phyloP scores from a whole-genome alignment of 2,888 invertebrate species.

The Xanthorhoe designata region DNA sequence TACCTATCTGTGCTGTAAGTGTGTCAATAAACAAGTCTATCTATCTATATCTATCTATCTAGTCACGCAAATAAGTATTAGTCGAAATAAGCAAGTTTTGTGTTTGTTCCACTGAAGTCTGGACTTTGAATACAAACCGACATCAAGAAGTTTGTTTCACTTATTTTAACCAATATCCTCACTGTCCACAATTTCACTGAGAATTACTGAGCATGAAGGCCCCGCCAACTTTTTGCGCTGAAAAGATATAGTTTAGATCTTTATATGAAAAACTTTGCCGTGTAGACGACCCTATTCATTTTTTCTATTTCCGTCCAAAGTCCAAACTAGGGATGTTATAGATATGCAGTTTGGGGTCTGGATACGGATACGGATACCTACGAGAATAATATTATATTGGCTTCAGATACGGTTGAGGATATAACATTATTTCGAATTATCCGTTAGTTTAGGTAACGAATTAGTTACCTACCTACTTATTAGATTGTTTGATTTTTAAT shows the following conservation, averaged over 20 bases:
- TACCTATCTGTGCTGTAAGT: no score
- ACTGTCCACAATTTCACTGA: no score
- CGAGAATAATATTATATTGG: not conserved
- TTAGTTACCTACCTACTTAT: no score
- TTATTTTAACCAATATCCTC: not conserved
- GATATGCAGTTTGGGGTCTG: not conserved
- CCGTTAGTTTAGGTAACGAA: no score
- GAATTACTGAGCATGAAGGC: not conserved
- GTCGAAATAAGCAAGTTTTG: no score
- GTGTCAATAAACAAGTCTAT: no score
- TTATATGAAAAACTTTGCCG: not conserved
- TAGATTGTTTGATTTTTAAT: no score
- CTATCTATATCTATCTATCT: no score
- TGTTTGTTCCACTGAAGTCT: not conserved
- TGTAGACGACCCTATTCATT: not conserved
- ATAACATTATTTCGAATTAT: not conserved
- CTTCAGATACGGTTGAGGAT: not conserved
- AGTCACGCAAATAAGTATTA: no score
- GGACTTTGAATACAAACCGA: not conserved
- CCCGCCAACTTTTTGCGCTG: not conserved
- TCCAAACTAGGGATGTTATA: not conserved
- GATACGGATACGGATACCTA: no score
- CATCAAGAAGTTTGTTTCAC: not conserved
- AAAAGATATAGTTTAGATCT: not conserved
- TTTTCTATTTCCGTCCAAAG: not conserved